A percentile compares a stretch with the other conserved stretches of the same genome.
Evolutionary conservation across 2,113 vertebrate species (phyloP).

Genomic region (Oxyruncus cristatus): DNA sequence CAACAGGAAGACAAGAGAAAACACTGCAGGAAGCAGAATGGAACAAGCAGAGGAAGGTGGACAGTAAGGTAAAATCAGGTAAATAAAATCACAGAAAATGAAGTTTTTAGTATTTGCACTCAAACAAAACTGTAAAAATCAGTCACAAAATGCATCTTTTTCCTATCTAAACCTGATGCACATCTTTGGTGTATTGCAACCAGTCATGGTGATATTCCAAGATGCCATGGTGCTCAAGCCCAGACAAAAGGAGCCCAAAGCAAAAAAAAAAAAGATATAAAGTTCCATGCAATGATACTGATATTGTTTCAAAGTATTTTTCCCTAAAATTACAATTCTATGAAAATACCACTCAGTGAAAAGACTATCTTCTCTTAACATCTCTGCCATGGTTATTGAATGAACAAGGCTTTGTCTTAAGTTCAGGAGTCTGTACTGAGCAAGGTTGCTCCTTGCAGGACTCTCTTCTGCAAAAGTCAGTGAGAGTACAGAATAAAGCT

Average conservation of each 20-base stretch:
- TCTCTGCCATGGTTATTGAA: not conserved
- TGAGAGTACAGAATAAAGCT: not conserved
- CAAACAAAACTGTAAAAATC: not conserved
- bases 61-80: not conserved
- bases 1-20: not conserved
- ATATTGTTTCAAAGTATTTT: not conserved
- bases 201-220: not conserved
- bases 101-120: not conserved
- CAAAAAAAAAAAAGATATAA: not conserved
- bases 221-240: not conserved
- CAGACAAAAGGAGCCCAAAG: not conserved
- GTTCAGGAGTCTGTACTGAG: not conserved
- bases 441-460: not conserved
- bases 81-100: not conserved
- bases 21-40: not conserved
- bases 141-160: not conserved
- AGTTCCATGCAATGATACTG: not conserved
- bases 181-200: fast-evolving
- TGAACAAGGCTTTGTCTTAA: conserved; percentile 12
- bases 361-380: not conserved
- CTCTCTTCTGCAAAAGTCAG: not conserved
- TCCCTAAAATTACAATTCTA: not conserved
- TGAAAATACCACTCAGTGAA: not conserved
- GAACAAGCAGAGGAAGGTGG: not conserved
- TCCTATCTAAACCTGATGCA: not conserved